Evolutionary conservation across 1,140 invertebrate genomes (phyloP).

Genomic region (Apocrypta bakeri): DNA sequence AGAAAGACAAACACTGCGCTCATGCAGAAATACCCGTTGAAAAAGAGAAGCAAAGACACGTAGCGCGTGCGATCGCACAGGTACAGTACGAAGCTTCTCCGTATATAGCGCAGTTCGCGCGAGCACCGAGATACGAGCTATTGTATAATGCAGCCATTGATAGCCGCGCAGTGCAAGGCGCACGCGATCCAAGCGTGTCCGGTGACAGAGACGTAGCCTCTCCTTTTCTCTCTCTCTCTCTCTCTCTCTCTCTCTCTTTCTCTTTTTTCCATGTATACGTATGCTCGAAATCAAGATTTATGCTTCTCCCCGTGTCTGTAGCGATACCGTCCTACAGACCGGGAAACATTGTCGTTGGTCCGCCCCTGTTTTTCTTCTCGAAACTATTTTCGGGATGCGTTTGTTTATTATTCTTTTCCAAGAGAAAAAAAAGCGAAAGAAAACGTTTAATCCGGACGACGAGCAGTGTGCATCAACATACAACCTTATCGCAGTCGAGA

Average conservation of each 20-base stretch:
- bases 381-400: constrained; percentile 4
- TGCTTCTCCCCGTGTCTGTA: constrained; percentile 70
- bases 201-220: background rate
- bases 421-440: too few relatives aligned
- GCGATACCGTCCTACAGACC: too few relatives aligned
- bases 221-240: background rate
- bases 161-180: constrained; percentile 57
- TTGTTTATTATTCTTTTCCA: too few relatives aligned
- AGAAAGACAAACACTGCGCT: constrained; percentile 25
- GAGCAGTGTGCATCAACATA: too few relatives aligned
- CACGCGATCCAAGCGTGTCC: constrained; percentile 50
- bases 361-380: background rate
- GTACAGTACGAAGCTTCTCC: background rate
- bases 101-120: constrained; percentile 50
- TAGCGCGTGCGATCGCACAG: background rate
- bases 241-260: background rate
- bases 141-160: constrained; percentile 73
- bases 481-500: background rate
- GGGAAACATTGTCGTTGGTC: constrained; percentile 14
- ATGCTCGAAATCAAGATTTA: constrained; percentile 65
- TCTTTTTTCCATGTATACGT: constrained; percentile 62
- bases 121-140: constrained; percentile 50
- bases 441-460: too few relatives aligned
- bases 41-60: background rate
- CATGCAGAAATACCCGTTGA: background rate